Base-by-base conservation (phyloP, 2,113 vertebrate genomes). In the Meles meles region DNA sequence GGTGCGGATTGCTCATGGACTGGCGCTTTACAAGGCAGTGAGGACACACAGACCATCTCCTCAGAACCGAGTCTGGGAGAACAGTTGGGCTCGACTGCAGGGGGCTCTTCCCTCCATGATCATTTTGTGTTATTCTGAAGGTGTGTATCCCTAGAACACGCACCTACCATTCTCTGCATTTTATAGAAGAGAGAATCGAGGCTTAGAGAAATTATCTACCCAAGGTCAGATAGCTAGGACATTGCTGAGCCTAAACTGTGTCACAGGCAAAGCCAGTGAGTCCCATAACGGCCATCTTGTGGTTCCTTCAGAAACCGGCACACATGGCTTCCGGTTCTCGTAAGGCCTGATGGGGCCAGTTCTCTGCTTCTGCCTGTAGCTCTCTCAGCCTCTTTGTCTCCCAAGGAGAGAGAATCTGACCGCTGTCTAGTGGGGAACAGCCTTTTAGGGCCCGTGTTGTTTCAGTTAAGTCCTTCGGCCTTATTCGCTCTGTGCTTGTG, bases 31-130 rank as follows among this genome's bases (percentile, higher is more conserved):
- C 47, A 27, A 21, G 57, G 39, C 27, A 7, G n/a, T 55, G 47
- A n/a, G 44, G 79, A 65, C n/a, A 5, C 47, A 15, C 29, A 7
- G 61, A 39, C 49, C 9, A 1, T 39, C n/a, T 25, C 21, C 55
- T 29, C 55, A 18, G 2, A 76, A 17, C 42, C 1, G 12, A 17
- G 13, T 11, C 1, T 11, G 55, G 29, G 5, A 47, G 65, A 21
- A 23, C 27, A 25, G 3, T 6, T 0, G 0, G 4, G 8, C 23
- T 27, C 23, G 0, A 34, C 44, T 21, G 1, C 13, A 3, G 31
- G 34, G 72, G 14, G 7, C 10, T 55, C 39, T 88, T 65, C 61
- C 15, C 5, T 27, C 0, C 0, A 10, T 34, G 44, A 15, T 80
- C 25, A 1, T 34, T 69, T 69, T 23, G n/a, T 7, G 15, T 77